Conservation (phyloP, 2,888 invertebrate species). For the Schizotus pectinicornis region DNA sequence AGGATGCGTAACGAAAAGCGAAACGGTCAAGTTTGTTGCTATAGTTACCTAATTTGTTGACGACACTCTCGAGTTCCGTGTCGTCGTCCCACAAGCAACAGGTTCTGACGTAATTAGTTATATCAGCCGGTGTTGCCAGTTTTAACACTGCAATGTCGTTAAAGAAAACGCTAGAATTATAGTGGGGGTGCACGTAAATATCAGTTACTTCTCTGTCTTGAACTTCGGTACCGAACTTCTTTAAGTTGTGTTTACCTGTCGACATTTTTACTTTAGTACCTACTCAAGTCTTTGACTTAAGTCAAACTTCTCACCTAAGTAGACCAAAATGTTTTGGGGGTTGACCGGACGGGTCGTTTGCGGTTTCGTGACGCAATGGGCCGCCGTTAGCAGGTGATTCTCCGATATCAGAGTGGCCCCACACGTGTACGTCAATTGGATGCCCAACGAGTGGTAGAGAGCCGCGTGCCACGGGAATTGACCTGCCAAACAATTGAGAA, state of each 20-base stretch:
- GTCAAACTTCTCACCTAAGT: conserved; percentile 51
- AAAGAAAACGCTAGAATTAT: conserved; percentile 49
- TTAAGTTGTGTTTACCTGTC: conserved; percentile 50
- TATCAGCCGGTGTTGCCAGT: conserved; percentile 59
- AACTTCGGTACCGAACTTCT: conserved; percentile 58
- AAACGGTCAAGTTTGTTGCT: background rate
- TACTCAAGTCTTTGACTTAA: background rate
- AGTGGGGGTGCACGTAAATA: conserved; percentile 57
- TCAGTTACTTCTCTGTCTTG: conserved; percentile 58
- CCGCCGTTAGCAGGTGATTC: conserved; percentile 67
- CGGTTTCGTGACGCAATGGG: conserved; percentile 66
- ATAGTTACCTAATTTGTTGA: conserved; percentile 43
- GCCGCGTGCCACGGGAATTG: conserved; percentile 76
- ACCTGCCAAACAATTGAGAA: conserved; percentile 46
- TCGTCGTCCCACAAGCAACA: conserved; percentile 64
- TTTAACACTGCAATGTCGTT: conserved; percentile 66
- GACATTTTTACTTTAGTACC: conserved; percentile 22
- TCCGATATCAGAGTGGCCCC: conserved; percentile 68
- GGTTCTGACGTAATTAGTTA: conserved; percentile 62
- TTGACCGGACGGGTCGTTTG: conserved; percentile 46
- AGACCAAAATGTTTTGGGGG: conserved; percentile 49
- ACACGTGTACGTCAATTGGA: conserved; percentile 64
- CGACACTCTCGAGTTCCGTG: conserved; percentile 39
- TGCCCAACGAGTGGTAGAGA: conserved; percentile 59
- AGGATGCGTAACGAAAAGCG: background rate